Conservation (phyloP, 92 coral and sea anemone species). For the Parazoanthus darwini region DNA sequence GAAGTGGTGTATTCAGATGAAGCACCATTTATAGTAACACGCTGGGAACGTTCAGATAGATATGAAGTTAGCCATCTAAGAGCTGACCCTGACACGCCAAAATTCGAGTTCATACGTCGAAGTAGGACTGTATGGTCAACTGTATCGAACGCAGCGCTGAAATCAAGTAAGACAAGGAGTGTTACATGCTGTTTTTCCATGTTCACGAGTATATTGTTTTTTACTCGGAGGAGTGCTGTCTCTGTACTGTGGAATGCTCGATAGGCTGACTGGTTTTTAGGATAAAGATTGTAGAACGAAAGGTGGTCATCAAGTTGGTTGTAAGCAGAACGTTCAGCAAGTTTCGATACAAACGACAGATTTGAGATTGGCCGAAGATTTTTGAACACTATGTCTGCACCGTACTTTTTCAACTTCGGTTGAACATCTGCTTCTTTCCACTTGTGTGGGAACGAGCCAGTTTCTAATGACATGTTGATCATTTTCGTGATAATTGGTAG, state of each 20-base stretch:
- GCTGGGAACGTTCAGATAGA: slow-evolving; percentile 40
- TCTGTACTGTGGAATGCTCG: slow-evolving; percentile 43
- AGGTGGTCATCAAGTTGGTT: slow-evolving; percentile 48
- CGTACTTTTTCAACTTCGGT: slow-evolving; percentile 34
- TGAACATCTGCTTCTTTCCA: slow-evolving; percentile 45
- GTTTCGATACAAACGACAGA: slow-evolving; percentile 46
- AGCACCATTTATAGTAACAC: slow-evolving; percentile 30
- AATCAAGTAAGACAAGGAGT: slow-evolving; percentile 41
- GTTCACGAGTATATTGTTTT: slow-evolving; percentile 45
- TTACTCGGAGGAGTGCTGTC: slow-evolving; percentile 40
- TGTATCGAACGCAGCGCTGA: slow-evolving; percentile 41
- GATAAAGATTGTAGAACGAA: slow-evolving; percentile 44
- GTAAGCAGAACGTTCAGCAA: slow-evolving; percentile 46
- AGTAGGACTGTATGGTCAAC: slow-evolving; percentile 46
- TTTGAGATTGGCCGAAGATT: slow-evolving; percentile 46
- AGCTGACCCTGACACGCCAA: slow-evolving; percentile 43
- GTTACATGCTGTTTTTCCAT: slow-evolving; percentile 51
- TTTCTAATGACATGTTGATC: slow-evolving; percentile 37
- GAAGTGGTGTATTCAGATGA: slow-evolving; percentile 37
- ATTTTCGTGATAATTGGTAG: slow-evolving; percentile 17
- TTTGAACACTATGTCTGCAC: slow-evolving; percentile 28
- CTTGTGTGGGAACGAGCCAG: slow-evolving; percentile 35
- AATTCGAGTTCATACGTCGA: slow-evolving; percentile 38
- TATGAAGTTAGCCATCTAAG: slow-evolving; percentile 42
- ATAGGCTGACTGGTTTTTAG: slow-evolving; percentile 44